These are phyloP conservation scores for Centruroides sculpturatus DNA, from an alignment of 1,140 invertebrate species.

Conservation along the genomic window DNA sequence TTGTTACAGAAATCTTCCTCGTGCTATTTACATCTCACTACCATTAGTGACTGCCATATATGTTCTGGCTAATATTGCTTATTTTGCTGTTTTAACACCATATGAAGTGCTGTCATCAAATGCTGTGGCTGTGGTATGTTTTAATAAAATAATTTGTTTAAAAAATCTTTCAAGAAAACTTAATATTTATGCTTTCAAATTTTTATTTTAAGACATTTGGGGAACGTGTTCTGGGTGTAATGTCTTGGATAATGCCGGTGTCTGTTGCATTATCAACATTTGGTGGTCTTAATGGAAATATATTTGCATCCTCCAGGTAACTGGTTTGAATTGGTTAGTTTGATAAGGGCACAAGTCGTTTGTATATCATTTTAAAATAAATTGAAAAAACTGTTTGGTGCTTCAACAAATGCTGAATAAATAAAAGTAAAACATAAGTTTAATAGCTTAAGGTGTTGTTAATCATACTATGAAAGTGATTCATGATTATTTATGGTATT, in stretches of 20 bases:
- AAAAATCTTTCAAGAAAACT: background rate
- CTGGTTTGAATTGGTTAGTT: background rate
- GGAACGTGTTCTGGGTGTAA: constrained; percentile 49
- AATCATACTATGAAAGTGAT: too few species aligned
- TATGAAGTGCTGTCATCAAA: constrained; percentile 65
- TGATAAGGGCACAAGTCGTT: constrained; percentile 53
- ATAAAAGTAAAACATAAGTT: too few species aligned
- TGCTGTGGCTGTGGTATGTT: constrained; percentile 66
- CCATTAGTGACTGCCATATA: constrained; percentile 84
- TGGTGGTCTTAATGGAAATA: constrained; percentile 72
- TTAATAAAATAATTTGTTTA: background rate
- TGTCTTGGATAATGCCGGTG: constrained; percentile 63
- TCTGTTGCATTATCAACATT: constrained; percentile 73
- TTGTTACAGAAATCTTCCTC: constrained; percentile 54
- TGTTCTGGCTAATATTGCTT: constrained; percentile 81
- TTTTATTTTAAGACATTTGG: constrained; percentile 56
- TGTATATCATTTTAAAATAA: constrained; percentile 62
- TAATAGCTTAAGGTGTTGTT: too few species aligned
- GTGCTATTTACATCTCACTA: constrained; percentile 85
- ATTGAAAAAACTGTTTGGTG: too few species aligned
- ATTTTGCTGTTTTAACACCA: constrained; percentile 77
- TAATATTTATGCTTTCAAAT: background rate
- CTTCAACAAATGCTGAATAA: constrained; percentile 52
- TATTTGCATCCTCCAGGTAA: constrained; percentile 54
- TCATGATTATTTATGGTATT: too few species aligned